Conservation (phyloP, 2,888 invertebrate species). For the Zygothrica quintamaculata region DNA sequence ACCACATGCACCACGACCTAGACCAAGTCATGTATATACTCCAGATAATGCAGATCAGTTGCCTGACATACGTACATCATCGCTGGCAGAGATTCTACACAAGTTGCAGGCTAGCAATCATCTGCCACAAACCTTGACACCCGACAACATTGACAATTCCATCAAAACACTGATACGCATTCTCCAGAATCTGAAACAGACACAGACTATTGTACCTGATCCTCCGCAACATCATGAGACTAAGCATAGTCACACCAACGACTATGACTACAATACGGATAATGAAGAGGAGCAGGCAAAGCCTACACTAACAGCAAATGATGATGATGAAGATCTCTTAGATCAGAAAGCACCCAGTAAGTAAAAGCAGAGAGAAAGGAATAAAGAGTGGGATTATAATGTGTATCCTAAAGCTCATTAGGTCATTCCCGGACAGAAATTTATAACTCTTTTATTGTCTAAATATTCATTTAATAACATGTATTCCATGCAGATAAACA, state of each 20-base stretch:
- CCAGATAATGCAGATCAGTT: constrained; percentile 73
- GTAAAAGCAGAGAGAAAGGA: too few species aligned
- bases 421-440: too few species aligned
- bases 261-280: constrained; percentile 80
- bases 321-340: constrained; percentile 47
- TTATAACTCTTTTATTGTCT: background rate
- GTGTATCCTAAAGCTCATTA: too few species aligned
- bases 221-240: constrained; percentile 82
- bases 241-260: constrained; percentile 39
- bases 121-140: constrained; percentile 90
- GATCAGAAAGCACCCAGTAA: constrained; percentile 70
- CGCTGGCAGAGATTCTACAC: constrained; percentile 88
- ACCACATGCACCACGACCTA: constrained; percentile 34
- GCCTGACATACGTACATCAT: constrained; percentile 83
- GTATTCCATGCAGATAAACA: constrained; percentile 75
- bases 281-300: constrained; percentile 64
- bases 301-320: constrained; percentile 28
- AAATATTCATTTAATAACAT: too few species aligned
- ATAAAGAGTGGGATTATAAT: background rate
- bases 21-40: constrained; percentile 21
- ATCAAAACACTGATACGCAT: constrained; percentile 91
- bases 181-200: constrained; percentile 88
- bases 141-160: constrained; percentile 91
- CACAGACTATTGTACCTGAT: constrained; percentile 82
- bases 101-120: constrained; percentile 91